phyloP scores from a whole-genome alignment of 2,797 vertebrate genomes.

The Pangasius larnaudii region DNA sequence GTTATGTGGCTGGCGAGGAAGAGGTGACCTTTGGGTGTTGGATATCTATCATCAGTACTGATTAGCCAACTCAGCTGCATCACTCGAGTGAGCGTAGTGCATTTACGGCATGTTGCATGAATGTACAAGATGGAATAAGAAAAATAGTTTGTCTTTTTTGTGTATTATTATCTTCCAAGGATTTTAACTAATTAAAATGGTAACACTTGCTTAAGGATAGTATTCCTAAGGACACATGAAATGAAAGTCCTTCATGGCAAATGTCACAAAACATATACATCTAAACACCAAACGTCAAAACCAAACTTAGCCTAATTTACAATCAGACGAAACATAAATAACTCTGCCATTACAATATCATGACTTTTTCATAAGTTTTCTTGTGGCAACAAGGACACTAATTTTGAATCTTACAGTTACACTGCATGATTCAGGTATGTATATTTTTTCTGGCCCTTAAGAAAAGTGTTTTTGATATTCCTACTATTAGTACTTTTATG shows the following conservation, averaged over 20 bases:
- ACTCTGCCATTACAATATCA: not conserved
- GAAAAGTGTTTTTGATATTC: not conserved
- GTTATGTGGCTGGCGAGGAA: constrained; percentile 23
- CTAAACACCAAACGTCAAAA: not conserved
- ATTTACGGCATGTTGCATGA: not conserved
- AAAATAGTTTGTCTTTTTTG: not conserved
- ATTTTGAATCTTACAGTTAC: not conserved
- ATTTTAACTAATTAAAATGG: not conserved
- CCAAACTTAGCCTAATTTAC: not conserved
- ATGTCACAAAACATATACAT: not conserved
- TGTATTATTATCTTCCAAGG: not conserved
- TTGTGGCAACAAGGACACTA: not conserved
- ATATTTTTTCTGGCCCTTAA: not conserved
- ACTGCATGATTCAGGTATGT: not conserved
- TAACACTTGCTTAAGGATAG: not conserved
- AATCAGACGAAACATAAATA: not conserved
- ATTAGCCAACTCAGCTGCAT: constrained; percentile 19
- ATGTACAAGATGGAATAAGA: not conserved
- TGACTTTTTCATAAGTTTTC: not conserved
- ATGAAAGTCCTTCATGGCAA: not conserved
- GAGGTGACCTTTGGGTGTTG: constrained; percentile 49
- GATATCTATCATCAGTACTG: constrained; percentile 48
- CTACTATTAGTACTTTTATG: not conserved
- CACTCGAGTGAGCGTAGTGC: no score
- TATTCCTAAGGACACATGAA: not conserved